phyloP scores from a whole-genome alignment of 2,888 invertebrate species.

The Athalia rosae region DNA sequence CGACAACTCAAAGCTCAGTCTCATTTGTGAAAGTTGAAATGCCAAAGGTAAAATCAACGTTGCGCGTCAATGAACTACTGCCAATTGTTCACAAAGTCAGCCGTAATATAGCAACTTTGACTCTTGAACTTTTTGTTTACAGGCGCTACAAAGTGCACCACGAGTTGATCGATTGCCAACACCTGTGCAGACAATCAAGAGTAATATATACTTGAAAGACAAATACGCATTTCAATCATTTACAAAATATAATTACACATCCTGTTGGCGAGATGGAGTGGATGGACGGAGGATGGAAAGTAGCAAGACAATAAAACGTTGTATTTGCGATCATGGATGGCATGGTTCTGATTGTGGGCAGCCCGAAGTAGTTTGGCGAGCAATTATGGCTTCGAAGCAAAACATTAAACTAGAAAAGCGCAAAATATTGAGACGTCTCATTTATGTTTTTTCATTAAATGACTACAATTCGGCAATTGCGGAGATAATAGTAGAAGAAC shows the following conservation, averaged over 20 bases:
- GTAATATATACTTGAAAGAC: conserved; percentile 63
- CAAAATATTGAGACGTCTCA: conserved; percentile 74
- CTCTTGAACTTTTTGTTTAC: conserved; percentile 21
- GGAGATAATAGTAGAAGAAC: conserved; percentile 79
- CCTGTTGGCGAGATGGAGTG: conserved; percentile 67
- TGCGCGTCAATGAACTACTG: neutral
- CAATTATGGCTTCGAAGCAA: conserved; percentile 77
- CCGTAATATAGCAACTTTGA: neutral
- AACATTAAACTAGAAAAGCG: conserved; percentile 73
- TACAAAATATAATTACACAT: conserved; percentile 63
- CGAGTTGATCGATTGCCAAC: conserved; percentile 53
- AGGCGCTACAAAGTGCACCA: conserved; percentile 54
- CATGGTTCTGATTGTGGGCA: conserved; percentile 81
- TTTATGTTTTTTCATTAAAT: conserved; percentile 76
- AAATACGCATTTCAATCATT: conserved; percentile 64
- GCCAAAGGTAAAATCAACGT: conserved; percentile 55
- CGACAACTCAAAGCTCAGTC: conserved; percentile 62
- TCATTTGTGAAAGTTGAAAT: conserved; percentile 66
- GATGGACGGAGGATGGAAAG: conserved; percentile 62
- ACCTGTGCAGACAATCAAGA: conserved; percentile 61
- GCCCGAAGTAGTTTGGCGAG: conserved; percentile 81
- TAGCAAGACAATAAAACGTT: conserved; percentile 67
- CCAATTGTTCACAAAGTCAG: neutral
- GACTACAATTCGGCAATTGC: conserved; percentile 76
- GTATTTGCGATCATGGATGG: conserved; percentile 79